phyloP scores from a whole-genome alignment of 2,797 vertebrate species.

The Telmatherina bonti region DNA sequence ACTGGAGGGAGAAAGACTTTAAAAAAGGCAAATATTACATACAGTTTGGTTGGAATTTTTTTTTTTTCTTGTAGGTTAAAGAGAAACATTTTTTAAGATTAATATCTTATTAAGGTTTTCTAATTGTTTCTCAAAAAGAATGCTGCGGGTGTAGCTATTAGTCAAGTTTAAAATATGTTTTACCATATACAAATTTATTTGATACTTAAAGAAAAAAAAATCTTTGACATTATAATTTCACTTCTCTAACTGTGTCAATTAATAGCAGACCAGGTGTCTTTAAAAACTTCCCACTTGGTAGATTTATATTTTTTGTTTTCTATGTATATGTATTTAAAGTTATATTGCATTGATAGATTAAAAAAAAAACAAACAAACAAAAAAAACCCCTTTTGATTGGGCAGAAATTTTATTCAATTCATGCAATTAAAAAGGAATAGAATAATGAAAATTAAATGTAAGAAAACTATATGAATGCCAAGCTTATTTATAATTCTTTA shows the following conservation, averaged over 20 bases:
- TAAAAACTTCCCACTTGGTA: too few species aligned
- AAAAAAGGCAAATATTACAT: slow-evolving; percentile 33
- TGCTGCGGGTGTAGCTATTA: not conserved
- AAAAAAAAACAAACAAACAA: too few species aligned
- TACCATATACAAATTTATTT: not conserved
- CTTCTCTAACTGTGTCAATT: not conserved
- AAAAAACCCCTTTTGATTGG: too few species aligned
- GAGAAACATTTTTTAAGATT: not conserved
- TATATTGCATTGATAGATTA: slow-evolving; percentile 21
- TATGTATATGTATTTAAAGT: not conserved
- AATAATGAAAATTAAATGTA: not conserved
- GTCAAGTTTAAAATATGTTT: not conserved
- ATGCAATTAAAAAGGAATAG: not conserved
- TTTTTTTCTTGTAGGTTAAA: not conserved
- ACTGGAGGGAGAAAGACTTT: slow-evolving; percentile 57
- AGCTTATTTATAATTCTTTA: not conserved
- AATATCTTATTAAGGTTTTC: not conserved
- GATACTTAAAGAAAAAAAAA: not conserved
- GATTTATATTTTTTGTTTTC: too few species aligned
- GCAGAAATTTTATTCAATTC: not conserved
- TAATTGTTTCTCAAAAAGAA: not conserved
- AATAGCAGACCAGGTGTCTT: not conserved
- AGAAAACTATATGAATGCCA: not conserved
- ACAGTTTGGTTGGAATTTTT: slow-evolving; percentile 17
- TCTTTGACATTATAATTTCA: not conserved